Conservation (phyloP, 2,113 vertebrate species). For the Pavo muticus region DNA sequence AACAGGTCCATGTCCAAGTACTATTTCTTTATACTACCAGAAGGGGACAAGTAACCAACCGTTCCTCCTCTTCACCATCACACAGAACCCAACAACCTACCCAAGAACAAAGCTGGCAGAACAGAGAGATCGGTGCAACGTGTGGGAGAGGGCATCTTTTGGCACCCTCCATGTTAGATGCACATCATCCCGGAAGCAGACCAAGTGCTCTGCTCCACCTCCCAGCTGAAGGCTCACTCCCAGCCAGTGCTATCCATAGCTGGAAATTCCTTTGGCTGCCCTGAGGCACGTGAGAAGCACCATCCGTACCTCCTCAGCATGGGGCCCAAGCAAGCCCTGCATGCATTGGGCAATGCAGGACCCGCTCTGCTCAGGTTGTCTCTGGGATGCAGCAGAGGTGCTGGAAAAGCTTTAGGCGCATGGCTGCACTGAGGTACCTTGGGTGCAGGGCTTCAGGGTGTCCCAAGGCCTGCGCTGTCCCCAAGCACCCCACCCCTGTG, state of each 20-base stretch:
- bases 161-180: neutral
- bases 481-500: neutral
- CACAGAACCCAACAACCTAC: neutral
- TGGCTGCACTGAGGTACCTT: neutral
- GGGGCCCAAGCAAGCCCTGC: neutral
- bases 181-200: neutral
- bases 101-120: neutral
- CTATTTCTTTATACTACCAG: neutral
- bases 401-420: neutral
- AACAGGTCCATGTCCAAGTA: neutral
- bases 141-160: neutral
- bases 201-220: neutral
- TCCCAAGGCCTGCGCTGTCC: neutral
- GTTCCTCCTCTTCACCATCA: neutral
- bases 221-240: neutral
- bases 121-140: neutral
- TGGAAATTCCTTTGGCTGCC: neutral
- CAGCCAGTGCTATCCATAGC: neutral
- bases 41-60: neutral
- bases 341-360: neutral
- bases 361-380: too few relatives aligned
- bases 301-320: neutral
- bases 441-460: too few relatives aligned
- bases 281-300: neutral
- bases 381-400: neutral